Evolutionary conservation across 2,888 invertebrate species (phyloP), one percentile per base, ranked within the genome.

Genomic region (Boloria euphrosyne): DNA sequence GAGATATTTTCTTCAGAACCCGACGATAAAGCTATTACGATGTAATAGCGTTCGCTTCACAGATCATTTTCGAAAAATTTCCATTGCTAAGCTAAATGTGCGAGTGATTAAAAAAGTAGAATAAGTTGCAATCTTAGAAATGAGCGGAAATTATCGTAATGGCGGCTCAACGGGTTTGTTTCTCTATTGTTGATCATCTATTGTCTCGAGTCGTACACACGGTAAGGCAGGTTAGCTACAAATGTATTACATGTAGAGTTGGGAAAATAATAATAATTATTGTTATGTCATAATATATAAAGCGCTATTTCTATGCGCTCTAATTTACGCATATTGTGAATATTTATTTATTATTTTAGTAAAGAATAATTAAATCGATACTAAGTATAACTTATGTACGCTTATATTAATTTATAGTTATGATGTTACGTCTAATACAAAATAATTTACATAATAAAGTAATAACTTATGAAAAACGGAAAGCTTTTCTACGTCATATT

Each of bases 71-170:
- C 3, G 13, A 50, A 54, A 59, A 60, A 50, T 17, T 17, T n/a
- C 16, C 17, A 50, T 17, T 17, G 13, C 44, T 13, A 18, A n/a
- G n/a, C 3, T 47, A 53, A 53, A 49, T 63, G 76, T 57, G 72
- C 73, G 22, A 62, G 71, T 76, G 75, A 78, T 83, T 83, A 80
- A 73, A 73, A 67, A 75, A 78, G 80, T 73, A 38, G 57, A 68
- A 68, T 59, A 67, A 68, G 71, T 66, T 62, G 68, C 71, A 73
- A 73, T 75, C 74, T 74, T 71, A 65, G 66, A 73, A 78, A 78
- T 74, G 71, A 72, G 73, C 68, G 74, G 71, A 64, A 65, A 64
- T 71, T 72, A 74, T 67, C 55, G 55, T 47, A 65, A 68, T 68
- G 65, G 64, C 53, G 74, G 76, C 70, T 44, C 62, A 54, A 49